These are phyloP conservation scores for Cassiopea xamachana DNA, from an alignment of 30 jellyfish, hydroid and myxozoan species.

Conservation along the genomic window DNA sequence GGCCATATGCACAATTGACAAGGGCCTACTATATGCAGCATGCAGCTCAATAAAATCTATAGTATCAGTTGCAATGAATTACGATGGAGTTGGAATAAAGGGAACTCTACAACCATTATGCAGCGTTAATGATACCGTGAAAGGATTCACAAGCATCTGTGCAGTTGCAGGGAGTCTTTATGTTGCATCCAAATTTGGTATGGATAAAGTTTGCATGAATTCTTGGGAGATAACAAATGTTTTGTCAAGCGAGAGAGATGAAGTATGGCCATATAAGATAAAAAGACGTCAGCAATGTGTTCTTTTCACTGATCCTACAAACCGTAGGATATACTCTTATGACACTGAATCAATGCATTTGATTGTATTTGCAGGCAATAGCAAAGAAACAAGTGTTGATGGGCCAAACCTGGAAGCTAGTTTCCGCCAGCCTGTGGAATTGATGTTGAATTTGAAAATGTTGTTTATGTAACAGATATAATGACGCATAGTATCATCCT, in stretches of 20 bases:
- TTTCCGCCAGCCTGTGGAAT: constrained; percentile 66
- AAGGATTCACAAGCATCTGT: neutral
- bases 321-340: constrained; percentile 18
- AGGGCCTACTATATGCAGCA: too few species aligned
- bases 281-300: constrained; percentile 32
- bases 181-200: constrained; percentile 28
- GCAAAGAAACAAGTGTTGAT: constrained; percentile 41
- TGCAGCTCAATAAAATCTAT: too few species aligned
- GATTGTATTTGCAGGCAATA: constrained; percentile 11
- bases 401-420: constrained; percentile 40
- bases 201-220: neutral
- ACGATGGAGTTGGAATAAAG: too few species aligned
- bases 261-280: constrained; percentile 49
- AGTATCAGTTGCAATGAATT: too few species aligned
- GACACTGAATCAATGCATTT: constrained; percentile 43
- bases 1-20: too few species aligned
- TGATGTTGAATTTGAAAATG: constrained; percentile 30
- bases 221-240: constrained; percentile 35
- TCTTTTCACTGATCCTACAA: constrained; percentile 39
- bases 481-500: constrained; percentile 38
- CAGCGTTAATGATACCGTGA: too few species aligned
- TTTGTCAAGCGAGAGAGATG: constrained; percentile 41
- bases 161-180: constrained; percentile 43
- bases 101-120: too few species aligned
- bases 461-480: neutral